Evolutionary conservation across 2,113 vertebrate genomes (phyloP), one percentile per base, ranked within the genome.

Genomic region (Gasterosteus aculeatus): DNA sequence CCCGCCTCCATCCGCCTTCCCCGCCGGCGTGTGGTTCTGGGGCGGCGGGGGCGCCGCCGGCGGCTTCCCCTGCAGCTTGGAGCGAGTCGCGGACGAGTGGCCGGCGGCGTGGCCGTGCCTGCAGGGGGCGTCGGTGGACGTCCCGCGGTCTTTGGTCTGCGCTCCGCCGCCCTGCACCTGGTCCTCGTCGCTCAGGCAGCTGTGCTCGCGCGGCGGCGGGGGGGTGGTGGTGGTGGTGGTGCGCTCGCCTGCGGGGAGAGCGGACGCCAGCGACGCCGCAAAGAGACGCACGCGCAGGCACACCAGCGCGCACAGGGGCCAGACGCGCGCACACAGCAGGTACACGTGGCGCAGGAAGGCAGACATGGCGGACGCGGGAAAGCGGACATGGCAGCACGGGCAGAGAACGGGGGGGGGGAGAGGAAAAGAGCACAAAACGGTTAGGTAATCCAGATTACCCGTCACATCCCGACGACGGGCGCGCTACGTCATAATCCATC

Each of bases 151-250:
- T 95, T 97, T 98, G 91, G 97, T 97, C 93, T 96, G 93, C 0
- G 94, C 93, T 3, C 82, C 88, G 7, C 88, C 84, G 3, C 80
- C 84, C 26, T 95, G 96, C 72, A 95, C 91, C 65, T 95, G 96
- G 88, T 96, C 95, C 92, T 98, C 96, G 89, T 99, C 97, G 4
- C 97, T 98, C 85, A 99, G 94, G 86, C 98, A 99, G 88, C 95
- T 93, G 73, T 99, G 98, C 84, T 98, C 98, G 0, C 95, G 96
- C 31, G 96, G 91, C 15, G 97, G 95, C 0, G 22, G 22, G n/a
- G n/a, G n/a, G n/a, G n/a, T n/a, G n/a, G n/a, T n/a, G n/a, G n/a
- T n/a, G n/a, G n/a, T n/a, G n/a, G 22, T 26, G 22, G 95, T 96
- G 89, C 95, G 94, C 41, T 98, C 97, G 81, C 96, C 98, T 99